Percentiles rank a stretch among this genome's conserved stretches.
These are phyloP conservation scores for Gymnocheta viridis DNA, from an alignment of 2,888 invertebrate genomes.

Conservation along the genomic window DNA sequence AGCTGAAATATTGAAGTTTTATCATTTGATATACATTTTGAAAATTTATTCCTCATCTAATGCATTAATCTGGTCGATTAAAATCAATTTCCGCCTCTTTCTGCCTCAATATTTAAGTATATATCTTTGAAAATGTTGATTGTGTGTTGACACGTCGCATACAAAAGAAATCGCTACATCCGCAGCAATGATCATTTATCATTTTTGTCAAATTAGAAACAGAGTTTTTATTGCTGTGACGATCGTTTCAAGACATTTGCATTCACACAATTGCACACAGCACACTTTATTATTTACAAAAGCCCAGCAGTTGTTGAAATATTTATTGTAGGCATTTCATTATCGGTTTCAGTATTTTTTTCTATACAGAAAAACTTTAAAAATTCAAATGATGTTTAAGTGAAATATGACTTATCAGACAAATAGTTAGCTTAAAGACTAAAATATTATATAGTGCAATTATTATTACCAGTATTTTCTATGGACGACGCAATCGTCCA, in stretches of 20 bases:
- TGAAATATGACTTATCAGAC: too few species aligned
- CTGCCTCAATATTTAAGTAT: background rate
- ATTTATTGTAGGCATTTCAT: too few species aligned
- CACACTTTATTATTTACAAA: background rate
- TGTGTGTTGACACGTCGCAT: conserved; percentile 15
- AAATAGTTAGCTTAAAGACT: too few species aligned
- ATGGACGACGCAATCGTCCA: too few species aligned
- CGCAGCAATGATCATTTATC: conserved; percentile 62
- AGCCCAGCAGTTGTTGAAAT: background rate
- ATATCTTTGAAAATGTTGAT: too few species aligned
- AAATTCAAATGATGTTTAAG: too few species aligned
- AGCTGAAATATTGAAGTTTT: too few species aligned
- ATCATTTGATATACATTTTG: background rate
- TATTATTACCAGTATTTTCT: too few species aligned
- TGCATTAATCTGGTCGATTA: too few species aligned
- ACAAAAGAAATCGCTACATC: conserved; percentile 54
- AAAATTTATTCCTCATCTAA: background rate
- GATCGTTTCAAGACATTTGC: background rate
- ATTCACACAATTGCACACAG: background rate
- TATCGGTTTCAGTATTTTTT: too few species aligned
- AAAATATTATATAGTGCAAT: too few species aligned
- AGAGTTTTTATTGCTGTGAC: conserved; percentile 9
- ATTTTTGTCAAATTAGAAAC: conserved; percentile 58
- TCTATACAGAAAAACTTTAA: too few species aligned
- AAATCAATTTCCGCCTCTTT: background rate